phyloP scores from a whole-genome alignment of 2,113 vertebrate species.

The Okapia johnstoni region DNA sequence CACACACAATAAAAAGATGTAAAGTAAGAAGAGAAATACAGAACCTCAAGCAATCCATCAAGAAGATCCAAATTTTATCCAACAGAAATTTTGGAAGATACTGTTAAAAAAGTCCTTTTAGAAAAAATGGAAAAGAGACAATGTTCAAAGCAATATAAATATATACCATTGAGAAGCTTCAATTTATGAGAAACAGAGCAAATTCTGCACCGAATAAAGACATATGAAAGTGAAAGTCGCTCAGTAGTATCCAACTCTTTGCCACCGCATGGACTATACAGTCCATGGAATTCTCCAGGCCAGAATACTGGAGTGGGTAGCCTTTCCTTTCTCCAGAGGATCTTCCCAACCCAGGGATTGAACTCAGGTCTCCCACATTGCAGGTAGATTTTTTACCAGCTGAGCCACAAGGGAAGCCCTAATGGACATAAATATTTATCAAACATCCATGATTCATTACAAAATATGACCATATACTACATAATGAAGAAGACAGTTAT shows the following conservation, averaged over 20 bases:
- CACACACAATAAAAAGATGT: neutral
- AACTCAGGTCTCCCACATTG: neutral
- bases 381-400: neutral
- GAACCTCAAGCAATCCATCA: neutral
- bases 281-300: neutral
- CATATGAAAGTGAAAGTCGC: rapidly evolving
- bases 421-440: neutral
- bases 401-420: neutral
- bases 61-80: neutral
- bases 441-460: neutral
- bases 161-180: neutral
- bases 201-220: neutral
- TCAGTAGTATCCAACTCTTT: neutral
- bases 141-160: neutral
- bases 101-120: neutral
- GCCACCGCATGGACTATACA: neutral
- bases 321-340: neutral
- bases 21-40: neutral
- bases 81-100: neutral
- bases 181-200: neutral
- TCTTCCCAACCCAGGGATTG: neutral
- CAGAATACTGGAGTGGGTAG: neutral
- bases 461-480: neutral
- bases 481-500: neutral
- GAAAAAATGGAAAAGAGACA: neutral